These are phyloP conservation scores for Epiblema foenella DNA, from an alignment of 2,888 invertebrate genomes.

Conservation along the genomic window DNA sequence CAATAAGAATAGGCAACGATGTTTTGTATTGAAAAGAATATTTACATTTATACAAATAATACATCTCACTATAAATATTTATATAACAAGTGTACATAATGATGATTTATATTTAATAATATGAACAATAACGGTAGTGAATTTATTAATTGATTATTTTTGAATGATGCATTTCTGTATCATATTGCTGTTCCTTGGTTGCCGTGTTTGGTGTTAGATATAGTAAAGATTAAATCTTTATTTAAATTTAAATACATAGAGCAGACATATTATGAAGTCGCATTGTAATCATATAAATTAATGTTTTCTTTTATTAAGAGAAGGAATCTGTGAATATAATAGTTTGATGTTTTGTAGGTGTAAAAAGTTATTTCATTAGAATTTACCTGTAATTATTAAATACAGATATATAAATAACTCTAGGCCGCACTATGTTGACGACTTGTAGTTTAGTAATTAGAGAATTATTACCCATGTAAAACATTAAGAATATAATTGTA, in stretches of 20 bases:
- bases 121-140: slow-evolving; percentile 48
- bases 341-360: slow-evolving; percentile 38
- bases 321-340: slow-evolving; percentile 18
- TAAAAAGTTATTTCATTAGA: slow-evolving; percentile 40
- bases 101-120: slow-evolving; percentile 45
- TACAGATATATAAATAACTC: slow-evolving; percentile 5
- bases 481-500: slow-evolving; percentile 50
- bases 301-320: slow-evolving; percentile 10
- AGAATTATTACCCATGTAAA: slow-evolving; percentile 57
- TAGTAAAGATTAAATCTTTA: slow-evolving; percentile 47
- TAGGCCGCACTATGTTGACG: slow-evolving; percentile 35
- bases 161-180: slow-evolving; percentile 67
- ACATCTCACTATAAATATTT: slow-evolving; percentile 20
- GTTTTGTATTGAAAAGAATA: slow-evolving; percentile 52
- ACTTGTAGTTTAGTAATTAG: slow-evolving; percentile 51
- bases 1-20: slow-evolving; percentile 45
- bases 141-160: slow-evolving; percentile 49
- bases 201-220: slow-evolving; percentile 79
- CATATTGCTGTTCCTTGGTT: slow-evolving; percentile 69
- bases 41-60: slow-evolving; percentile 63
- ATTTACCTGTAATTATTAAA: slow-evolving; percentile 16
- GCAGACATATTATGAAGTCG: slow-evolving; percentile 25
- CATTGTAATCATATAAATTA: not conserved
- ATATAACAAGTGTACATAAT: slow-evolving; percentile 49
- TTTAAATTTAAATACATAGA: slow-evolving; percentile 59